phyloP scores from a whole-genome alignment of 2,113 vertebrate genomes.

The Neodontobutis hainanensis region DNA sequence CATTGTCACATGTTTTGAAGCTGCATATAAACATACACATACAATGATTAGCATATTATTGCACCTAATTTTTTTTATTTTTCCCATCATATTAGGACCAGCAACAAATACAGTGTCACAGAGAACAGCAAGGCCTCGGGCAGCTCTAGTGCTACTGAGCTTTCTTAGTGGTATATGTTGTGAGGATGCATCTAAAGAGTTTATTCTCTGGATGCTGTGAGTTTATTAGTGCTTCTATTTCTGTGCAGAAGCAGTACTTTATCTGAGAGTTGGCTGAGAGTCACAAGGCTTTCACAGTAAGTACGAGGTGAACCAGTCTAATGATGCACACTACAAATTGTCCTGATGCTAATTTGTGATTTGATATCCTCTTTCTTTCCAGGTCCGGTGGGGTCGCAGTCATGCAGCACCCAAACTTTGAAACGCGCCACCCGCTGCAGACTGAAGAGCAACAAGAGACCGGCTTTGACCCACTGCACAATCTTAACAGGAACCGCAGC shows the following conservation, averaged over 20 bases:
- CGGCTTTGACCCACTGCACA: constrained; percentile 89
- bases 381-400: constrained; percentile 61
- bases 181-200: not conserved
- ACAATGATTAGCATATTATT: not conserved
- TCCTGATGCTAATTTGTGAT: not conserved
- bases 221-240: constrained; percentile 3
- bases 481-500: constrained; percentile 81
- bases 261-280: constrained; percentile 54
- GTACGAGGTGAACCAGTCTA: constrained; percentile 21
- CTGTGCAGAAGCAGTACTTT: constrained; percentile 44
- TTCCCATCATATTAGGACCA: not conserved
- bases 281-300: constrained; percentile 62
- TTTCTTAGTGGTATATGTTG: constrained; percentile 24
- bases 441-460: constrained; percentile 94
- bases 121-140: constrained; percentile 29
- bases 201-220: not conserved
- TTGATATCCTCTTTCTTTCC: not conserved
- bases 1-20: not conserved
- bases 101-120: not conserved
- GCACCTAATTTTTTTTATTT: not conserved
- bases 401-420: constrained; percentile 92
- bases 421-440: constrained; percentile 93
- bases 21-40: not conserved
- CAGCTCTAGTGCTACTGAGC: constrained; percentile 45
- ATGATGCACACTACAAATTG: not conserved